Conservation (phyloP, 1,140 invertebrate species). For the Philopotamus ludificatus region DNA sequence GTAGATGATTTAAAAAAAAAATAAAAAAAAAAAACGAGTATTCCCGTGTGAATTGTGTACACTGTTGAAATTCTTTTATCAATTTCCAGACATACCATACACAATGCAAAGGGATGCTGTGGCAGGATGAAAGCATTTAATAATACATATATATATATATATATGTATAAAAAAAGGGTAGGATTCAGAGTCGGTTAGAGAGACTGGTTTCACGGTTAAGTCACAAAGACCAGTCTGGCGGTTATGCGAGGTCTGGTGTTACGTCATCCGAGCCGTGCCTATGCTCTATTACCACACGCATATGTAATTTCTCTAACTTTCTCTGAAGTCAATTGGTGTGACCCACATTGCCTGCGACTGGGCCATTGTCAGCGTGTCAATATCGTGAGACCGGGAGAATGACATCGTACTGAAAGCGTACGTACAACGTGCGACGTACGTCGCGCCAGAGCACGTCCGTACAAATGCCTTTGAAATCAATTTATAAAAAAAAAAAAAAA, state of each 20-base stretch:
- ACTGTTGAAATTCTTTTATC: neutral
- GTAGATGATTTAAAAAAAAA: too few species aligned
- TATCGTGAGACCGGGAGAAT: too few species aligned
- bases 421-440: too few species aligned
- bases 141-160: too few species aligned
- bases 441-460: too few species aligned
- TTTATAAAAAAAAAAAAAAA: too few species aligned
- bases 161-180: neutral
- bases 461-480: too few species aligned
- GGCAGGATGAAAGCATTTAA: too few species aligned
- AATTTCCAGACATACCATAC: too few species aligned
- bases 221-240: constrained; percentile 1
- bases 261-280: neutral
- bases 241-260: constrained; percentile 3
- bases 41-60: neutral
- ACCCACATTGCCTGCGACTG: constrained; percentile 11
- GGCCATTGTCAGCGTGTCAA: constrained; percentile 41
- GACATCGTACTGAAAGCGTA: too few species aligned
- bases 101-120: too few species aligned
- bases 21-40: neutral
- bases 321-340: constrained; percentile 21
- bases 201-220: constrained; percentile 2
- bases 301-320: constrained; percentile 38
- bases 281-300: constrained; percentile 11
- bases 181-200: neutral